Conservation (phyloP, 2,797 vertebrate genomes). For the Sebastes elongatus region DNA sequence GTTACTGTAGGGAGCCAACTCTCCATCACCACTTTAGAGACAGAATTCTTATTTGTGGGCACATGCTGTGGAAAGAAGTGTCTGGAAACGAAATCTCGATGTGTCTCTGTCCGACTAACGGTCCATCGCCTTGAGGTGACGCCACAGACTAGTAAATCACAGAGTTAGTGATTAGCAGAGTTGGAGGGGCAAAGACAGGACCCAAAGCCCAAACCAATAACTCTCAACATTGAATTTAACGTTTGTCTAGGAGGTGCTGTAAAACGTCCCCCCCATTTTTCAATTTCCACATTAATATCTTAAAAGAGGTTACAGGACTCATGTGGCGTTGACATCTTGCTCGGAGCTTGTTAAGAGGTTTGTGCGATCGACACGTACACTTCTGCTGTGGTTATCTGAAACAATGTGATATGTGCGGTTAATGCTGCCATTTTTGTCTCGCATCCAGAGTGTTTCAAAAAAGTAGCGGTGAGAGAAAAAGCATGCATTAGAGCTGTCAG, state of each 20-base stretch:
- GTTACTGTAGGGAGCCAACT: conserved; percentile 43
- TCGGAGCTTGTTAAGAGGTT: conserved; percentile 3
- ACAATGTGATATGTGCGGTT: conserved; percentile 1
- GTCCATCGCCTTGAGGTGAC: neutral
- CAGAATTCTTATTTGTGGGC: conserved; percentile 30
- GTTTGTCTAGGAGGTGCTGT: conserved; percentile 50
- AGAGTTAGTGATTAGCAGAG: conserved; percentile 34
- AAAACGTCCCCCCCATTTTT: conserved; percentile 35
- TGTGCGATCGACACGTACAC: neutral
- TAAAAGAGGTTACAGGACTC: conserved; percentile 42
- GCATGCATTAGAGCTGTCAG: conserved; percentile 43
- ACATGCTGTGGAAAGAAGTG: neutral
- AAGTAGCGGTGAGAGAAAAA: neutral
- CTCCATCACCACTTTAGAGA: conserved; percentile 17
- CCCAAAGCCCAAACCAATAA: conserved; percentile 60
- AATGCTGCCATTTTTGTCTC: neutral
- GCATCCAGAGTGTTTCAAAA: conserved; percentile 1
- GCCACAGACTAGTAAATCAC: conserved; percentile 24
- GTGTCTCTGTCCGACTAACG: neutral
- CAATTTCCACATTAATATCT: conserved; percentile 50
- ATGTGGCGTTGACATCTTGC: neutral
- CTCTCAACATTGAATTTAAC: conserved; percentile 44
- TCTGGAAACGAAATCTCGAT: conserved; percentile 6
- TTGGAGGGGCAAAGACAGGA: conserved; percentile 5
- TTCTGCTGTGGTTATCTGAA: conserved; percentile 5